Evolutionary conservation across 2,888 invertebrate species (phyloP), one percentile per base, ranked within the genome.

Genomic region (Erpobdella octoculata): DNA sequence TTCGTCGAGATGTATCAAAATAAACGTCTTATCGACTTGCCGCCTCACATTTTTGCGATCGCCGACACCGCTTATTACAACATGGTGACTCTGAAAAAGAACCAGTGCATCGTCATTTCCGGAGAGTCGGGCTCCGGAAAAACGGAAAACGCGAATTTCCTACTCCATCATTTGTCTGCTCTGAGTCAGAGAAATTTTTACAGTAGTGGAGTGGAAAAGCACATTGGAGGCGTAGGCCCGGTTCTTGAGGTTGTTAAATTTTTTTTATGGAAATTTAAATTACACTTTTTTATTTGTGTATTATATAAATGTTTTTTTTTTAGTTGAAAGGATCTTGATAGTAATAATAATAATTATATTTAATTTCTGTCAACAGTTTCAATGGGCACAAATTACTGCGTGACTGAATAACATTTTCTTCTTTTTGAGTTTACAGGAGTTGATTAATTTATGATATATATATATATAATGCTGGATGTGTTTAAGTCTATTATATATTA

Each of bases 21-120:
- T 85, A 88, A 92, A 81, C 86, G 92, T 78, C 87, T 93, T 78
- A 92, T 92, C 36, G 93, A 92, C 80, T 87, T 94, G 77, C 94
- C 95, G 48, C 95, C 96, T 61, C 95, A 96, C 82, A 93, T 96
- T 81, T 96, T 95, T 85, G 95, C 95, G 71, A 91, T 95, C 62
- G 93, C 93, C 8, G 93, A 93, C 82, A 90, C 92, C 21, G 93
- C 93, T 33, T 94, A 93, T 83, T 91, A 93, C 83, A 90, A 91
- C 82, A 95, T 95, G 95, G 86, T 95, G 76, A 89, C 91, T 77
- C 91, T 91, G 79, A 88, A 90, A 80, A 89, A 89, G 77, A 94
- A 94, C 83, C 90, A 91, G 86, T 95, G 94, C 83, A 92, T 95
- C 79, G 94, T 95, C 78, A 95, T 96, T 78, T 92, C 92, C 81